Conservation (phyloP, 1,140 invertebrate genomes). For the Dreissena rostriformis region DNA sequence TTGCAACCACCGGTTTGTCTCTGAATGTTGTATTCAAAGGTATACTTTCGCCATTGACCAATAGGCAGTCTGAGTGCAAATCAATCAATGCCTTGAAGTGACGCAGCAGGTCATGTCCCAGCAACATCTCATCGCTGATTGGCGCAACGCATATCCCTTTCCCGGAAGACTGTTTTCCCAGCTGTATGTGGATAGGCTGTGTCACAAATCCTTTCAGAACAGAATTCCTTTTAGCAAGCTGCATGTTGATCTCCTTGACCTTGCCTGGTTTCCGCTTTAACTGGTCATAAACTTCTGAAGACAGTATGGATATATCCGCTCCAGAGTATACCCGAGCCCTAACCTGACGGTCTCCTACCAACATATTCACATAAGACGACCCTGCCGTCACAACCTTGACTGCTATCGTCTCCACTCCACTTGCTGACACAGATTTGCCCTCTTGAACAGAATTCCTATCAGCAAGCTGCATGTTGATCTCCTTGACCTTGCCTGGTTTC, state of each 20-base stretch:
- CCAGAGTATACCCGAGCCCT: constrained; percentile 34
- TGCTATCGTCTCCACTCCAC: too few species aligned
- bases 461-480: neutral
- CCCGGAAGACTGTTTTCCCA: neutral
- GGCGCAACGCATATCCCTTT: constrained; percentile 19
- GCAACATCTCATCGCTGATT: constrained; percentile 26
- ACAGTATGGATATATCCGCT: constrained; percentile 35
- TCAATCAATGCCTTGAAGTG: constrained; percentile 4
- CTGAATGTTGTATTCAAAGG: constrained; percentile 2
- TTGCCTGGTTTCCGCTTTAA: constrained; percentile 13
- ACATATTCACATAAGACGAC: constrained; percentile 25
- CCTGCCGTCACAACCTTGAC: constrained; percentile 4
- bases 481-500: constrained; percentile 9
- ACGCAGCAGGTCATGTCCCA: constrained; percentile 24
- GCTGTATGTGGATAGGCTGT: neutral
- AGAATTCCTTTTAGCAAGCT: neutral
- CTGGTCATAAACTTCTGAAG: neutral
- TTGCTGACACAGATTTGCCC: too few species aligned
- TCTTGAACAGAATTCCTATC: neutral
- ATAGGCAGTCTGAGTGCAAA: neutral
- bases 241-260: constrained; percentile 11
- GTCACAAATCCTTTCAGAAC: constrained; percentile 14
- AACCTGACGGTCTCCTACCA: neutral
- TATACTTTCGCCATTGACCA: constrained; percentile 14
- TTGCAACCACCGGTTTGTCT: constrained; percentile 3